These are phyloP conservation scores for Decapterus maruadsi DNA, from an alignment of 2,797 vertebrate species.

Conservation along the genomic window DNA sequence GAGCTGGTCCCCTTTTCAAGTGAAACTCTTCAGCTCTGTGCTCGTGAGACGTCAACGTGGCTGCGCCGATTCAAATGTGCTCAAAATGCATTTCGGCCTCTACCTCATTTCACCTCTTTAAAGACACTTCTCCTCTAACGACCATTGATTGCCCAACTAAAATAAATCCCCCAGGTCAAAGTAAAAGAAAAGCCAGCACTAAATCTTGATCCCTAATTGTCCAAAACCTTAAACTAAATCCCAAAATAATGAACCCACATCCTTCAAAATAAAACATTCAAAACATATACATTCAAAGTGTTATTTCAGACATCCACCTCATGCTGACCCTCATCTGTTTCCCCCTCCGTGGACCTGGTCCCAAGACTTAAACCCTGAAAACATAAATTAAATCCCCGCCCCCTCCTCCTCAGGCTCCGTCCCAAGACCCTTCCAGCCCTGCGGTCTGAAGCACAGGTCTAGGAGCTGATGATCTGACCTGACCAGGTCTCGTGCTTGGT, in stretches of 20 bases:
- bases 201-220: slow-evolving; percentile 15
- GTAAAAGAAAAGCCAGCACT: slow-evolving; percentile 23
- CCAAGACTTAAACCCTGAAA: slow-evolving; percentile 24
- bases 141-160: slow-evolving; percentile 12
- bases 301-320: neutral
- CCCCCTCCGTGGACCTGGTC: slow-evolving; percentile 19
- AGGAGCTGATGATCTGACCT: slow-evolving; percentile 95
- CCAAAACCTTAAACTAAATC: slow-evolving; percentile 4
- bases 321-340: neutral
- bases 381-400: slow-evolving; percentile 39
- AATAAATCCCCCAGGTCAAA: slow-evolving; percentile 21
- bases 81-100: slow-evolving; percentile 58
- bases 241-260: slow-evolving; percentile 15
- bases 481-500: slow-evolving; percentile 99
- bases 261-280: slow-evolving; percentile 55
- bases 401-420: neutral
- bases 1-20: slow-evolving; percentile 1
- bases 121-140: slow-evolving; percentile 10
- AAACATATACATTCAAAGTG: slow-evolving; percentile 66
- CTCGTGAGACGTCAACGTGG: neutral
- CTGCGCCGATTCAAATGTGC: slow-evolving; percentile 25
- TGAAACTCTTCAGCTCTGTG: neutral
- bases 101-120: neutral
- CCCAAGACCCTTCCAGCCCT: slow-evolving; percentile 1
- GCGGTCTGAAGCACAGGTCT: slow-evolving; percentile 64